Evolutionary conservation across 2,113 vertebrate species (phyloP), one percentile per base, ranked within the genome.

Genomic region (Cinclus mexicanus): DNA sequence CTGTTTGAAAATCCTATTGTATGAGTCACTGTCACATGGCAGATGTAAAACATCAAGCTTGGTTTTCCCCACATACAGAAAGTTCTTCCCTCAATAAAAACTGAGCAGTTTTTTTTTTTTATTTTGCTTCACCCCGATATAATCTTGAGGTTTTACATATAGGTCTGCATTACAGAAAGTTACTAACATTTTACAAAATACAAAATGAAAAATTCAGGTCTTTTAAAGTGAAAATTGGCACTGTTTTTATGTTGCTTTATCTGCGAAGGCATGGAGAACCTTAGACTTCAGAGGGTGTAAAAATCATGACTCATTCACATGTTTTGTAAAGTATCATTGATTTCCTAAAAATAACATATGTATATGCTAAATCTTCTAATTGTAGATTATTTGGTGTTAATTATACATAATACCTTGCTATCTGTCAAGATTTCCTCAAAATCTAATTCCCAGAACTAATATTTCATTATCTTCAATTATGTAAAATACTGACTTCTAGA

Each of bases 401-500:
- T 93, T 89, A 68, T 55, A 88, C 33, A 46, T 76, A 88, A 88
- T 80, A 90, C 39, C 23, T 95, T 77, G 33, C 67, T 80, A 39
- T 69, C 63, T 74, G 70, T 88, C 82, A 93, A 88, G 68, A 41
- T 24, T 88, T 94, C 49, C 56, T 70, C 82, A 74, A 86, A 94
- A 70, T 55, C 59, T 49, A 77, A 83, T 74, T 94, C 59, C 75
- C 64, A 9, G 3, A 93, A 89, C 74, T 75, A 79, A 26, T 79
- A 90, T 76, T 90, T 90, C 39, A 65, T 91, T 50, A 80, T 80
- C 46, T 91, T 79, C 81, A 85, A 85, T 77, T 85, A 71, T 25
- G 57, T 60, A 87, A 95, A 94, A 90, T 47, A 83, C 39, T 41
- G 70, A 68, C 33, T 95, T 87, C 55, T 65, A 93, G 82, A 72